phyloP scores from a whole-genome alignment of 2,113 vertebrate species.

The Aegypius monachus region DNA sequence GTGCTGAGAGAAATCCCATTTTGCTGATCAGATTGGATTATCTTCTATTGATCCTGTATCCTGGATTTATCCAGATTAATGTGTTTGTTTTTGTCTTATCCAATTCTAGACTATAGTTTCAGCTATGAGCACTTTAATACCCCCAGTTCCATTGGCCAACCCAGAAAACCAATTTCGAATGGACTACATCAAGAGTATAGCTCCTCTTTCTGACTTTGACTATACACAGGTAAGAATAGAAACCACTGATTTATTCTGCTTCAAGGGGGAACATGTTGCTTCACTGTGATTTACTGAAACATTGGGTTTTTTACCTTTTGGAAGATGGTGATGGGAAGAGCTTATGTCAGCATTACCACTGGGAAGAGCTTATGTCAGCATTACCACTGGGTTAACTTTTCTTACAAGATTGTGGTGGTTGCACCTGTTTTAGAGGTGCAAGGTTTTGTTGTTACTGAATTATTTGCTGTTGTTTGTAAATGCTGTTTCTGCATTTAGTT shows the following conservation, averaged over 20 bases:
- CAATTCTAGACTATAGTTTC: conserved; percentile 93
- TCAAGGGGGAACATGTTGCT: not conserved
- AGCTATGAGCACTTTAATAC: conserved; percentile 99
- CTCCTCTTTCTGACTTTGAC: conserved; percentile 95
- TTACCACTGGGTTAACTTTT: not conserved
- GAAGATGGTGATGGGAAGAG: not conserved
- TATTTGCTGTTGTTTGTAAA: not conserved
- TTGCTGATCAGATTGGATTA: conserved; percentile 65
- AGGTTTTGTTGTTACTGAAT: not conserved
- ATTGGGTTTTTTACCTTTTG: not conserved
- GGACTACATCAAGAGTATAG: conserved; percentile 99
- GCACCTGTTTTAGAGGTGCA: not conserved
- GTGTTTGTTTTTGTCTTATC: conserved; percentile 40
- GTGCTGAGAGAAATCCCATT: conserved; percentile 61
- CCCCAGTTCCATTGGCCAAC: conserved; percentile 94
- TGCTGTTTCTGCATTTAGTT: not conserved
- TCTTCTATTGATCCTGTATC: conserved; percentile 29
- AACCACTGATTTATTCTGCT: not conserved
- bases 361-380: not conserved
- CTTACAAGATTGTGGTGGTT: not conserved
- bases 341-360: not conserved
- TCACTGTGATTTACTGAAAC: not conserved
- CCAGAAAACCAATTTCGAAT: conserved; percentile 97
- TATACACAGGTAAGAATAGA: conserved; percentile 89
- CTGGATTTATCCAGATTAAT: conserved; percentile 46